phyloP scores from a whole-genome alignment of 2,888 invertebrate genomes.

The Heterodera filipjevi region DNA sequence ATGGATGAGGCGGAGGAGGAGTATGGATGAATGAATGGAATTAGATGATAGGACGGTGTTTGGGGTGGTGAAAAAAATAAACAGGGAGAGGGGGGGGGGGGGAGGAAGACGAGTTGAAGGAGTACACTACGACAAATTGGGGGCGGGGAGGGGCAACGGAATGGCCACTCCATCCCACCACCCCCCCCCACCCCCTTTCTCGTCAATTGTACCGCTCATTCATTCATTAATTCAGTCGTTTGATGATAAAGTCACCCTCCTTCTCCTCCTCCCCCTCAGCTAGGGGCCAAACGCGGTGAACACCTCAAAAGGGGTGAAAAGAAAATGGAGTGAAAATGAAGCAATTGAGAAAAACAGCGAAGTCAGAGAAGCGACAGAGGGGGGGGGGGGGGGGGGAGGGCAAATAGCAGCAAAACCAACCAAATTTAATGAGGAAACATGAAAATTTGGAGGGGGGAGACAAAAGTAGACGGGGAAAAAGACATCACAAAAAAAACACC shows the following conservation, averaged over 20 bases:
- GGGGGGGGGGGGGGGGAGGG: too few species aligned
- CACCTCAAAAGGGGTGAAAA: neutral
- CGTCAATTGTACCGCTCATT: constrained; percentile 1
- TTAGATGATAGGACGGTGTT: neutral
- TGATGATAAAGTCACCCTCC: neutral
- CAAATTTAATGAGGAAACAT: too few species aligned
- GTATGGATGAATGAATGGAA: constrained; percentile 12
- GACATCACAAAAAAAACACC: too few species aligned
- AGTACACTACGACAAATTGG: neutral
- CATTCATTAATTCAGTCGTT: neutral
- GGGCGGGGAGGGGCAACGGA: neutral
- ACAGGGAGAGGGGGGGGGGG: neutral
- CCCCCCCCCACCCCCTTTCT: neutral
- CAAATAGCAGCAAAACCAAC: neutral
- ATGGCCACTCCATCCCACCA: neutral
- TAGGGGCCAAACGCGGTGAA: neutral
- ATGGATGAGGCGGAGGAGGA: neutral
- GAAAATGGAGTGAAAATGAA: neutral
- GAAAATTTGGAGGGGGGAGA: too few species aligned
- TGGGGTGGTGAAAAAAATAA: neutral
- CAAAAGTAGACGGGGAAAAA: too few species aligned
- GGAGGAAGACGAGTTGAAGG: neutral
- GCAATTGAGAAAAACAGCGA: neutral
- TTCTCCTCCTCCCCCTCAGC: neutral
- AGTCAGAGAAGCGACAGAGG: neutral